Conservation (phyloP, 2,113 vertebrate genomes). For the Probosciger aterrimus region DNA sequence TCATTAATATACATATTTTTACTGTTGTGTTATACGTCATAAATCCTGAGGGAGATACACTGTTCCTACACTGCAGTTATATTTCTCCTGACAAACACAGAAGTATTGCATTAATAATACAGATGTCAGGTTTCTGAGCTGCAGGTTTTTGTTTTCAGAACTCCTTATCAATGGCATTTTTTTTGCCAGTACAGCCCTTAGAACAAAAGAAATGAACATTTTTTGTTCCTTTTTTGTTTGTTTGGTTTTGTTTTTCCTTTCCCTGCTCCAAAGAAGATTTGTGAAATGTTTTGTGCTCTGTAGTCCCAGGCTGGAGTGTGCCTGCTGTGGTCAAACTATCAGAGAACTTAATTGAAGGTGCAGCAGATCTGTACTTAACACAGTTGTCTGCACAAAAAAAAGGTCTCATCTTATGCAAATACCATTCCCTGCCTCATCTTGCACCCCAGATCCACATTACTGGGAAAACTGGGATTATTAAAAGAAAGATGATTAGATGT, state of each 20-base stretch:
- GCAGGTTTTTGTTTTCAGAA: not conserved
- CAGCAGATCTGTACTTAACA: not conserved
- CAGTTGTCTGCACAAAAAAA: not conserved
- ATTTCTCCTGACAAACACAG: not conserved
- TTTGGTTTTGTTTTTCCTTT: fast-evolving
- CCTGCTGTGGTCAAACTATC: not conserved
- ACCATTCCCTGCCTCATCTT: not conserved
- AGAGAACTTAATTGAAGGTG: not conserved
- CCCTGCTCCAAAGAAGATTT: not conserved
- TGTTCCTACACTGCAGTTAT: not conserved
- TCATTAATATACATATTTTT: not conserved
- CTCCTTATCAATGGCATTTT: not conserved
- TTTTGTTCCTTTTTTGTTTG: not conserved
- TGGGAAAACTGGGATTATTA: not conserved
- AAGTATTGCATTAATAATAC: not conserved
- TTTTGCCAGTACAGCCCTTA: not conserved
- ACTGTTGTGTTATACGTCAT: not conserved
- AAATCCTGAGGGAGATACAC: not conserved
- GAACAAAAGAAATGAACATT: not conserved
- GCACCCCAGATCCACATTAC: not conserved
- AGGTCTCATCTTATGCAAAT: not conserved
- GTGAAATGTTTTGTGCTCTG: not conserved
- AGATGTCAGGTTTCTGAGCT: not conserved
- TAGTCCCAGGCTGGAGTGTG: not conserved
- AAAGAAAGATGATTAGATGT: not conserved